Evolutionary conservation across 2,888 invertebrate species (phyloP).

Genomic region (Anodontia alba): DNA sequence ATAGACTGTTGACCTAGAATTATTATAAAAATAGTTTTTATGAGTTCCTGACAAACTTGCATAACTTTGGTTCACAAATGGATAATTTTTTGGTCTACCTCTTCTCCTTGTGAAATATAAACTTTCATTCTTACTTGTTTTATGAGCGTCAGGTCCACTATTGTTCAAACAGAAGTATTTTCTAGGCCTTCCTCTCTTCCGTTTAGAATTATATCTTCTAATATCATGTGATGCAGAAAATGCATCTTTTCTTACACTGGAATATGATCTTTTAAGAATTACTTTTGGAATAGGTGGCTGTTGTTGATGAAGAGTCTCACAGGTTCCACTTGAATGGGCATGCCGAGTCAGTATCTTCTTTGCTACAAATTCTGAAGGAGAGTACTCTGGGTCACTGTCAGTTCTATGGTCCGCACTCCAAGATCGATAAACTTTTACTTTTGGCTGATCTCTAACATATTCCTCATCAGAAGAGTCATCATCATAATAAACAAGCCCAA

Average conservation of each 20-base stretch:
- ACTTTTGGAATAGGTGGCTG: constrained; percentile 4
- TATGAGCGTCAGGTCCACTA: background rate
- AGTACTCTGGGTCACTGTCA: background rate
- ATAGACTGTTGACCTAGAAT: background rate
- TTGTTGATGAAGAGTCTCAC: no score
- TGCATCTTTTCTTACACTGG: background rate
- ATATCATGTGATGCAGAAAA: background rate
- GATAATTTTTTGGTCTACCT: background rate
- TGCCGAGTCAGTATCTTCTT: no score
- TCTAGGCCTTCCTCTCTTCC: background rate
- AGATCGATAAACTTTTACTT: background rate
- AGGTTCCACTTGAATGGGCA: no score
- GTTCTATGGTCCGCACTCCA: background rate
- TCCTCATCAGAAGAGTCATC: background rate
- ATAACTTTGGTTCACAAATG: background rate
- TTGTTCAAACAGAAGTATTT: no score
- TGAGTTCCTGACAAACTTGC: no score
- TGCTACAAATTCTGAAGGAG: background rate
- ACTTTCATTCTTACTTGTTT: background rate
- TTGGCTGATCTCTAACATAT: background rate
- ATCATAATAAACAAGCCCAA: background rate
- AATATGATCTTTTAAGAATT: constrained; percentile 12
- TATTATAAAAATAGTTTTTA: background rate
- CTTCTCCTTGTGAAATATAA: background rate
- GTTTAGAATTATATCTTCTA: no score